phyloP scores from a whole-genome alignment of 2,113 vertebrate species.

The Gallinago jamesoni region DNA sequence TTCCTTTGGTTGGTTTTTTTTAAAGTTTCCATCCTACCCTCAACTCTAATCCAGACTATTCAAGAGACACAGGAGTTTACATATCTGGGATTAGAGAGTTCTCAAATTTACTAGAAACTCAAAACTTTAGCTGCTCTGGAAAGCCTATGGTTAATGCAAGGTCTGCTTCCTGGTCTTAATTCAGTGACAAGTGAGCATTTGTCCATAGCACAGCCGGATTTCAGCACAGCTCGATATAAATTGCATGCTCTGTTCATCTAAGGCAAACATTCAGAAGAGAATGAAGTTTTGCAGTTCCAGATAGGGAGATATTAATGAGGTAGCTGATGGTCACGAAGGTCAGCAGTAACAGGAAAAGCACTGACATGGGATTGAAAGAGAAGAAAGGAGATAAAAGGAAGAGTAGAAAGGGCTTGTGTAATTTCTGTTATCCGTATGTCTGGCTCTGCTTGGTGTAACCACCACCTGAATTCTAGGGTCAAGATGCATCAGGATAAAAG shows the following conservation, averaged over 20 bases:
- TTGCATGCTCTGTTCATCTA: background rate
- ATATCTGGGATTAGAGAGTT: background rate
- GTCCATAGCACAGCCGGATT: background rate
- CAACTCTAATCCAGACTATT: background rate
- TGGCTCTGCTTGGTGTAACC: background rate
- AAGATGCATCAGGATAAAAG: background rate
- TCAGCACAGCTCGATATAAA: background rate
- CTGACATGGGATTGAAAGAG: background rate
- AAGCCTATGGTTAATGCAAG: background rate
- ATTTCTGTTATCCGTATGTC: background rate
- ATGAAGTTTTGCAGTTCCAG: background rate
- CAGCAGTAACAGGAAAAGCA: background rate
- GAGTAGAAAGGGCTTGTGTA: background rate
- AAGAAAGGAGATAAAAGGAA: background rate
- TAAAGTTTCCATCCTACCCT: background rate
- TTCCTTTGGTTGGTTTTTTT: background rate
- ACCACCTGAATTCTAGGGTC: background rate
- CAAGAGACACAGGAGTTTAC: background rate
- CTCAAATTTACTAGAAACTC: background rate
- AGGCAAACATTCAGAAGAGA: background rate
- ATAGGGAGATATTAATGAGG: background rate
- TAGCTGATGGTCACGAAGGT: background rate
- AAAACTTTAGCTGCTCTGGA: background rate
- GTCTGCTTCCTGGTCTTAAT: background rate
- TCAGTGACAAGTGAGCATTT: background rate